phyloP scores from a whole-genome alignment of 30 jellyfish, hydroid and myxozoan species.

The Mastigias papua region DNA sequence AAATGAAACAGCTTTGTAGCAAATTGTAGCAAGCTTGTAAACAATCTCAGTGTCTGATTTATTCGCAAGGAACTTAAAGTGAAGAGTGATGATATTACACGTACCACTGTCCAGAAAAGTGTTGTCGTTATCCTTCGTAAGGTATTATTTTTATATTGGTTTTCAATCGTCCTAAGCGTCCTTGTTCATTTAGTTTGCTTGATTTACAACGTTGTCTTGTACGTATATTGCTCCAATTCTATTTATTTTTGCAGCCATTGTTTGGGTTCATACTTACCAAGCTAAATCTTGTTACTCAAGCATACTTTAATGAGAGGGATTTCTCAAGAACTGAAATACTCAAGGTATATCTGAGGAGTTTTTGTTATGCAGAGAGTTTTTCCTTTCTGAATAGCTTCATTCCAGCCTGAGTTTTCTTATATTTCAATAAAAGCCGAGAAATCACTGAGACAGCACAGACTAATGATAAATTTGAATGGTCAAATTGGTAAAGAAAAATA shows the following conservation, averaged over 20 bases:
- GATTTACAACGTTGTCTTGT: neutral
- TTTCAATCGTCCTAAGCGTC: neutral
- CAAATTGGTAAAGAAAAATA: too few species aligned
- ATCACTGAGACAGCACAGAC: too few species aligned
- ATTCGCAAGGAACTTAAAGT: slow-evolving; percentile 75
- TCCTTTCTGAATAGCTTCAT: too few species aligned
- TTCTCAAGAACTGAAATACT: slow-evolving; percentile 85
- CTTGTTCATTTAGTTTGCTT: neutral
- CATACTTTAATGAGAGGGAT: slow-evolving; percentile 93
- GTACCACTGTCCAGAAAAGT: slow-evolving; percentile 96
- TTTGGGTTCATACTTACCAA: slow-evolving; percentile 86
- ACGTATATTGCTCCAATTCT: neutral
- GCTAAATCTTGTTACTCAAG: slow-evolving; percentile 90
- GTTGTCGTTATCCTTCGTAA: slow-evolving; percentile 79
- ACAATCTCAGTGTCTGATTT: too few species aligned
- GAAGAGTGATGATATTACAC: slow-evolving; percentile 85
- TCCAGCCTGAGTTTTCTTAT: too few species aligned
- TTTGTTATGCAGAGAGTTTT: too few species aligned
- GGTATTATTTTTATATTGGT: slow-evolving; percentile 30
- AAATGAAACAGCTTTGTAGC: too few species aligned
- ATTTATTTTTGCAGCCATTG: slow-evolving; percentile 78
- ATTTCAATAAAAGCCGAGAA: too few species aligned
- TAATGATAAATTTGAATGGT: too few species aligned
- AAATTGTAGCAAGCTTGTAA: too few species aligned
- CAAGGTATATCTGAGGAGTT: slow-evolving; percentile 73